Evolutionary conservation across 2,113 vertebrate genomes (phyloP).

Genomic region (Clarias gariepinus): DNA sequence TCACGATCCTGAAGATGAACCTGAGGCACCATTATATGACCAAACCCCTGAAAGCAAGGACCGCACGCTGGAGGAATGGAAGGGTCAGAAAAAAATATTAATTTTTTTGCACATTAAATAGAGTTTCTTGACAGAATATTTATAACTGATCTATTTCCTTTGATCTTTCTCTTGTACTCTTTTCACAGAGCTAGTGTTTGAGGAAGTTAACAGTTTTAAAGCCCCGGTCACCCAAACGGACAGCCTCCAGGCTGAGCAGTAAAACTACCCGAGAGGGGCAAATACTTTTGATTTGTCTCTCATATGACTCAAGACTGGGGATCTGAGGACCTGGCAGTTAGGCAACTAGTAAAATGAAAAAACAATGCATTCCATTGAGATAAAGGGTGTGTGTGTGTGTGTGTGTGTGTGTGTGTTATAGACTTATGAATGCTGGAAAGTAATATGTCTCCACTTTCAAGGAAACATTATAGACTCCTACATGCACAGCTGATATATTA

Average conservation of each 20-base stretch:
- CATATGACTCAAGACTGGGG: slow-evolving; percentile 3
- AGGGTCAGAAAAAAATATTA: slow-evolving; percentile 75
- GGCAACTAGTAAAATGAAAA: slow-evolving; percentile 40
- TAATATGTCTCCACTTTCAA: slow-evolving; percentile 16
- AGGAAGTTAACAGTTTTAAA: slow-evolving; percentile 89
- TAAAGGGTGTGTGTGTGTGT: slow-evolving; percentile 27
- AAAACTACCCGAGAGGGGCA: slow-evolving; percentile 55
- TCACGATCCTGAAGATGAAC: slow-evolving; percentile 92
- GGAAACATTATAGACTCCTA: slow-evolving; percentile 5
- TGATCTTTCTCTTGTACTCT: neutral
- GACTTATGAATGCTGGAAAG: slow-evolving; percentile 13
- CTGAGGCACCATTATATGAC: slow-evolving; percentile 87
- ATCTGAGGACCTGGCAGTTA: slow-evolving; percentile 38
- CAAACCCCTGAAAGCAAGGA: slow-evolving; percentile 92
- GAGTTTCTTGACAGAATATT: neutral
- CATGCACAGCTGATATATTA: slow-evolving; percentile 38
- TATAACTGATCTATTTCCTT: neutral
- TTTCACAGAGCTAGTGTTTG: slow-evolving; percentile 86
- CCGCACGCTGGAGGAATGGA: slow-evolving; percentile 92
- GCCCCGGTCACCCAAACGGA: slow-evolving; percentile 78
- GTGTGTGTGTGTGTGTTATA: neutral
- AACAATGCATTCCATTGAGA: slow-evolving; percentile 47
- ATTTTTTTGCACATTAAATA: neutral
- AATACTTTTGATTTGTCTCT: slow-evolving; percentile 11
- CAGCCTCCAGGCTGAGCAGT: slow-evolving; percentile 86